Conservation (phyloP, 2,797 vertebrate genomes). For the Mico argentatus region DNA sequence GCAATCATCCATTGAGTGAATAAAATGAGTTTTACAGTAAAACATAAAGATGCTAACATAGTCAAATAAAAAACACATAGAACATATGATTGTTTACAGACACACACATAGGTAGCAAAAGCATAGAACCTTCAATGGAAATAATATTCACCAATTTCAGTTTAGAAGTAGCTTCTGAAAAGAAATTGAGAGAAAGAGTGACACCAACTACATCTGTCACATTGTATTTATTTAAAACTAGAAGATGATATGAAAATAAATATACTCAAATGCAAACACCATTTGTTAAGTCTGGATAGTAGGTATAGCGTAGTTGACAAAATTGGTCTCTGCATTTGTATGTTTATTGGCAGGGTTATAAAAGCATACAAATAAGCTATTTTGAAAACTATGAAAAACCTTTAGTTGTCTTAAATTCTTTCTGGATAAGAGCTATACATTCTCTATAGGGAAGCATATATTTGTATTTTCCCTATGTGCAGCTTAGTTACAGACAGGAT, state of each 20-base stretch:
- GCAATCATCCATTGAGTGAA: background rate
- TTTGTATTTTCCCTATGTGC: background rate
- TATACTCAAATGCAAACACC: background rate
- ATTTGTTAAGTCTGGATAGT: background rate
- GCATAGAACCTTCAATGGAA: background rate
- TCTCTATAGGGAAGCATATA: background rate
- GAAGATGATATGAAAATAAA: background rate
- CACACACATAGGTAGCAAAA: background rate
- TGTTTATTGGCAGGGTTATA: background rate
- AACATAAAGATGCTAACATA: background rate
- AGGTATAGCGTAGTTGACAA: background rate
- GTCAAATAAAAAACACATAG: background rate
- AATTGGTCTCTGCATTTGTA: background rate
- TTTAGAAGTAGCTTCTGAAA: background rate
- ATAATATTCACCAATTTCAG: background rate
- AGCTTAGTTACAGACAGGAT: background rate
- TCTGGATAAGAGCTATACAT: background rate
- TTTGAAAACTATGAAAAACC: background rate
- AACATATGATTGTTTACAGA: background rate
- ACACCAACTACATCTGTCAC: background rate
- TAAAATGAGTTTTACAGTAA: background rate
- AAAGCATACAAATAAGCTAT: slow-evolving; percentile 1
- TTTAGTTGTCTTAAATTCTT: background rate
- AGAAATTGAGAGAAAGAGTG: background rate
- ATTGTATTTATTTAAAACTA: background rate